Evolutionary conservation across 1,140 invertebrate species (phyloP).

Genomic region (Trachelipus rathkii): DNA sequence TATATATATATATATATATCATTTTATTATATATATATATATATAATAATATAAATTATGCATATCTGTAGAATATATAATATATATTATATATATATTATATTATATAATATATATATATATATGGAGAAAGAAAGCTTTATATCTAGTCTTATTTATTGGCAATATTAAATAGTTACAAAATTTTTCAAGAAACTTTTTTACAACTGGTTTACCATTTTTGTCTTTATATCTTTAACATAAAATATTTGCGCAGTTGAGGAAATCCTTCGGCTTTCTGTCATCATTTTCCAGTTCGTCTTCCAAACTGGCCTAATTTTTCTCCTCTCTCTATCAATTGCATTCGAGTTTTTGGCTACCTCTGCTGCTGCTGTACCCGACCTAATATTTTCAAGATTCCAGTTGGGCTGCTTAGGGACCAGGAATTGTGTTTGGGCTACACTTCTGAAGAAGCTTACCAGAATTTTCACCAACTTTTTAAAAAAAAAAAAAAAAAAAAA

Average conservation of each 20-base stretch:
- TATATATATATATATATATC: no score
- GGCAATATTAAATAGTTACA: neutral
- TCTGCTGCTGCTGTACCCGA: slow-evolving; percentile 66
- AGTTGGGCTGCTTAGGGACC: slow-evolving; percentile 63
- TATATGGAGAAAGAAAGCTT: no score
- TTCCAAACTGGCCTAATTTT: slow-evolving; percentile 82
- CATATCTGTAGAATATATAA: no score
- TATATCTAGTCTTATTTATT: neutral
- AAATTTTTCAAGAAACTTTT: neutral
- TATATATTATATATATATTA: no score
- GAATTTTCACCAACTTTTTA: slow-evolving; percentile 79
- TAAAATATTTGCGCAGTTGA: slow-evolving; percentile 78
- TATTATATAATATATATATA: no score
- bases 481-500: slow-evolving; percentile 47
- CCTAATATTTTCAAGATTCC: slow-evolving; percentile 66
- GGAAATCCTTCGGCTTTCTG: slow-evolving; percentile 84
- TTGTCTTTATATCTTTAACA: slow-evolving; percentile 99
- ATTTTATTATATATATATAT: no score
- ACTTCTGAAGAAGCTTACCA: slow-evolving; percentile 81
- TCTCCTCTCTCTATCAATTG: slow-evolving; percentile 89
- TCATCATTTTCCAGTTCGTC: slow-evolving; percentile 88
- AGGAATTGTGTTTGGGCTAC: slow-evolving; percentile 83
- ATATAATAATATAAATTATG: no score
- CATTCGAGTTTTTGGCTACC: slow-evolving; percentile 71
- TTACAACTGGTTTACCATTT: slow-evolving; percentile 99